Evolutionary conservation across 2,797 vertebrate genomes (phyloP), one percentile per base, ranked within the genome.

Genomic region (Rhynchonycteris naso): DNA sequence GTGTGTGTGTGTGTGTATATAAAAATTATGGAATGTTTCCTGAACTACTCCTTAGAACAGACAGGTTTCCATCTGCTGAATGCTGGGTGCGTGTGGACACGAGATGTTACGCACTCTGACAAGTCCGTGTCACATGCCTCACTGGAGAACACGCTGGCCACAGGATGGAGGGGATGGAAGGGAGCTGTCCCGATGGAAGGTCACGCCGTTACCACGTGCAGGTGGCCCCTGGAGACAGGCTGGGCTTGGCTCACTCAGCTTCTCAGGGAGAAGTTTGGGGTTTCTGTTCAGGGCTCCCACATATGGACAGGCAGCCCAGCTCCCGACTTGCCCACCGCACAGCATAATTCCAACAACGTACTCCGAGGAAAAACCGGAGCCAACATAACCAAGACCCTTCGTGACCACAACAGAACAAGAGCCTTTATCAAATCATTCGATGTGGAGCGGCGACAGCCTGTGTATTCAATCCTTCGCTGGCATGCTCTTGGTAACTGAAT

Each of bases 401-500:
- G 35, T 59, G 54, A 38, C 72, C 10, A 28, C 43, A 30, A 30
- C 35, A 88, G 56, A 63, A 58, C 30, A 21, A 50, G 69, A 90
- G 71, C 15, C 26, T 65, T 28, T 22, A 66, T 43, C 54, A 65
- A 79, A 69, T 43, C 10, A 18, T 75, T 58, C 74, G 61, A 75
- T n/a, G 59, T 8, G 33, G n/a, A 88, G 35, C 35, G 63, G 38
- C 3, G 2, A 7, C n/a, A 56, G 5, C 19, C n/a, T 58, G 14
- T 68, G 6, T 16, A 14, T 16, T 26, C 66, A 47, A 47, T 56
- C 13, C 28, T 76, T 26, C 58, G 19, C 26, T 26, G 30, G 30
- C 61, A 78, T n/a, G 50, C 30, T 69, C 88, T 63, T 72, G 75
- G 71, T 61, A 92, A 92, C 76, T 47, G 87, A 58, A 69, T n/a